Conservation (phyloP, 2,797 vertebrate genomes). For the Coregonus ussuriensis region DNA sequence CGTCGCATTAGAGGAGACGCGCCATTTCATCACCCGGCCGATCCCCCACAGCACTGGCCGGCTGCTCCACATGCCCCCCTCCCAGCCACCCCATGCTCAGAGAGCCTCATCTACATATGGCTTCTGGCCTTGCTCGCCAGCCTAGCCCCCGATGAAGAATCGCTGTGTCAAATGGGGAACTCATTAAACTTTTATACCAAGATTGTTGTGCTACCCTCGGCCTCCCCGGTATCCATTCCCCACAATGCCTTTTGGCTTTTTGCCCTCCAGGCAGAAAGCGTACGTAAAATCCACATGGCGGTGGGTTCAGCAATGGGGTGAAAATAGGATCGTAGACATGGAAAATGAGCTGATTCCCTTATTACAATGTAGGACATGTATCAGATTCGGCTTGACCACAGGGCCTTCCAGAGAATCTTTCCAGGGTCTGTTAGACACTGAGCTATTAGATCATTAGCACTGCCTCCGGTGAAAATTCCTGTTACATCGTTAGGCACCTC, state of each 20-base stretch:
- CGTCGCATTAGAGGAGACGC: constrained; percentile 62
- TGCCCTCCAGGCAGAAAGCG: constrained; percentile 48
- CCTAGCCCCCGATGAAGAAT: constrained; percentile 70
- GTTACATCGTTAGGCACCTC: neutral
- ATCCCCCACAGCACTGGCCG: constrained; percentile 53
- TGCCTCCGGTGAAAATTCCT: neutral
- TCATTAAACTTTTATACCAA: constrained; percentile 70
- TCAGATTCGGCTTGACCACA: constrained; percentile 17
- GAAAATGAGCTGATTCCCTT: constrained; percentile 37
- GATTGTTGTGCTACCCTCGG: constrained; percentile 52
- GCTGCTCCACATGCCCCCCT: constrained; percentile 30
- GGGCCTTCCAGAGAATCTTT: neutral
- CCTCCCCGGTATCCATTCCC: constrained; percentile 42
- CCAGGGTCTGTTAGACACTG: constrained; percentile 4
- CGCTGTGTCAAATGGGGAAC: constrained; percentile 63
- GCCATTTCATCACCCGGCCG: constrained; percentile 64
- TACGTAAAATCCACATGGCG: constrained; percentile 42
- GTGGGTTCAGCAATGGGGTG: constrained; percentile 29
- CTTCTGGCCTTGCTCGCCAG: constrained; percentile 64
- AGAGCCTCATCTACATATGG: constrained; percentile 67
- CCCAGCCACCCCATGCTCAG: constrained; percentile 14
- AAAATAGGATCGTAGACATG: neutral
- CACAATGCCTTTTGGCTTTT: constrained; percentile 39
- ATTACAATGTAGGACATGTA: constrained; percentile 7
- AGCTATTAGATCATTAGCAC: constrained; percentile 12